Conservation (phyloP, 2,888 invertebrate genomes). For the Netelia melanura region DNA sequence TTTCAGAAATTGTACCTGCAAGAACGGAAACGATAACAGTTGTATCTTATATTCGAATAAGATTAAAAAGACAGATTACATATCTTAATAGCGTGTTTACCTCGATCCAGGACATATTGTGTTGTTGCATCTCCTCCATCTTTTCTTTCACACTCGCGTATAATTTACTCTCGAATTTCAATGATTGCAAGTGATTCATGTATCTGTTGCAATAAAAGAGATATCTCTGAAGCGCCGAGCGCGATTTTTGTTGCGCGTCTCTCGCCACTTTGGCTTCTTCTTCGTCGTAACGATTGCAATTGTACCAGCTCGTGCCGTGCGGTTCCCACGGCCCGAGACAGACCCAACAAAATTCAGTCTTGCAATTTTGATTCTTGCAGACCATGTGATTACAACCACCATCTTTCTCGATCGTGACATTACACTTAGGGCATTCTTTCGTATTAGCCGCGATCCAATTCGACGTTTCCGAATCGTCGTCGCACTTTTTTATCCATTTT, state of each 20-base stretch:
- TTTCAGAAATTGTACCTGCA: slow-evolving; percentile 97
- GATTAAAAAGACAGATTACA: too few species aligned
- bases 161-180: slow-evolving; percentile 98
- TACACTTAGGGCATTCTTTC: slow-evolving; percentile 99
- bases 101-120: slow-evolving; percentile 99
- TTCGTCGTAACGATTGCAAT: slow-evolving; percentile 98
- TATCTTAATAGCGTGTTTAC: slow-evolving; percentile 82
- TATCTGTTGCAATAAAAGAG: slow-evolving; percentile 99
- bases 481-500: slow-evolving; percentile 99
- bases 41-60: neutral
- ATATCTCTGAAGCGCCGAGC: slow-evolving; percentile 97
- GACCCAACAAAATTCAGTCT: slow-evolving; percentile 99
- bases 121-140: slow-evolving; percentile 99
- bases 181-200: slow-evolving; percentile 99
- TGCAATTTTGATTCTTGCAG: slow-evolving; percentile 99
- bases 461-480: slow-evolving; percentile 99
- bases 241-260: slow-evolving; percentile 97
- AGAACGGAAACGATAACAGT: slow-evolving; percentile 23
- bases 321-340: slow-evolving; percentile 99
- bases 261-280: slow-evolving; percentile 98
- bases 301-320: slow-evolving; percentile 99
- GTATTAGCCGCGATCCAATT: slow-evolving; percentile 99
- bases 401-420: slow-evolving; percentile 98
- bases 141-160: slow-evolving; percentile 98
- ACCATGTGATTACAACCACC: slow-evolving; percentile 99